Conservation (phyloP, 2,888 invertebrate genomes). For the Gryllus longicercus region DNA sequence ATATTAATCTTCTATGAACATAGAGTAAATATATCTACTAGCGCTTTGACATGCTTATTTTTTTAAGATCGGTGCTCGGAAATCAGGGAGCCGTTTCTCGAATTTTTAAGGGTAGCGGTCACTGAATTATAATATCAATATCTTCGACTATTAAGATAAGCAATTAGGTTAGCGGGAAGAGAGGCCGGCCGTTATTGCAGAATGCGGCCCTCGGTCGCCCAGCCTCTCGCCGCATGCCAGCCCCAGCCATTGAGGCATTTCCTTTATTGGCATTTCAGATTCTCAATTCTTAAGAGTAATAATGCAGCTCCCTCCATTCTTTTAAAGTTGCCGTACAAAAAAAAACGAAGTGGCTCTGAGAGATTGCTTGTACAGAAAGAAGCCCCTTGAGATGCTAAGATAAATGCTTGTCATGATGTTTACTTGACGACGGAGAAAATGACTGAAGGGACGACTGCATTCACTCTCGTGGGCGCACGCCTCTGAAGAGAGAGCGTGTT, state of each 20-base stretch:
- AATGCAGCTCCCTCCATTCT: conserved; percentile 11
- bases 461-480: background rate
- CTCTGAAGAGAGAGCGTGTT: background rate
- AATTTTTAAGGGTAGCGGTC: too few species aligned
- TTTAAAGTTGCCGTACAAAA: background rate
- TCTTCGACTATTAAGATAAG: too few species aligned
- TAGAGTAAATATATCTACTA: too few species aligned
- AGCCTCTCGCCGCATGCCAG: conserved; percentile 6
- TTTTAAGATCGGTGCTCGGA: too few species aligned
- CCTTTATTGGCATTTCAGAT: conserved; percentile 17
- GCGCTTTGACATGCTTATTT: too few species aligned
- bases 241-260: conserved; percentile 17
- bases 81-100: too few species aligned
- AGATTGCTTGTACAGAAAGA: conserved; percentile 11
- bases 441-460: background rate
- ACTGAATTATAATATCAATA: too few species aligned
- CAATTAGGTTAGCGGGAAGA: background rate
- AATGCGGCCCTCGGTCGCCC: conserved; percentile 6
- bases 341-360: conserved; percentile 8
- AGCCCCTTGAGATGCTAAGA: conserved; percentile 25
- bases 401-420: conserved; percentile 31
- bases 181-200: background rate
- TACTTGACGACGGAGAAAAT: conserved; percentile 2
- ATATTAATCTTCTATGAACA: too few species aligned
- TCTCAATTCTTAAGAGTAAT: conserved; percentile 17